Conservation (phyloP, 2,888 invertebrate species). For the Caenorhabditis sulstoni region DNA sequence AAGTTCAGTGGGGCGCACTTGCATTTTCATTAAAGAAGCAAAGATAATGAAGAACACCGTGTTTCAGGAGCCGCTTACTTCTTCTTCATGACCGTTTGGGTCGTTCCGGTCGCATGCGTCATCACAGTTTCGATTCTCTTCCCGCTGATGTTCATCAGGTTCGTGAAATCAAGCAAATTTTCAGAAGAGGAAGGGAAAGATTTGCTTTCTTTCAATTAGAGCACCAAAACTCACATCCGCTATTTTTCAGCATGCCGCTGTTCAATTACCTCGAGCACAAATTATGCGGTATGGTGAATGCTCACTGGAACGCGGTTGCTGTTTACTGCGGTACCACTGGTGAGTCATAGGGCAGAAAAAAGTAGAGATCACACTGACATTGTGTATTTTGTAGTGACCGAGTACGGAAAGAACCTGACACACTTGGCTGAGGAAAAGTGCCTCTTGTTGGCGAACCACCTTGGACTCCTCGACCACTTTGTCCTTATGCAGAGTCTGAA, state of each 20-base stretch:
- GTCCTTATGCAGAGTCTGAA: constrained; percentile 77
- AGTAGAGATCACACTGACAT: not conserved
- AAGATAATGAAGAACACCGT: not conserved
- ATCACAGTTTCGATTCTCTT: constrained; percentile 69
- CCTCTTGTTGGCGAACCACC: constrained; percentile 76
- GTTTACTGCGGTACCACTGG: constrained; percentile 71
- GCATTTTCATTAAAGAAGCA: not conserved
- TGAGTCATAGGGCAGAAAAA: not conserved
- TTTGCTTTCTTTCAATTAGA: not conserved
- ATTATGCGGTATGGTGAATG: constrained; percentile 77
- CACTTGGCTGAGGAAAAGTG: constrained; percentile 69
- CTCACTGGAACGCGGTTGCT: constrained; percentile 76
- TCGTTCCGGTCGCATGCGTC: constrained; percentile 77
- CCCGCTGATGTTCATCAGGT: constrained; percentile 75
- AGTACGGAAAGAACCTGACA: constrained; percentile 73
- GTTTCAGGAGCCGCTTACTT: constrained; percentile 74
- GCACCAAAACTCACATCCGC: constrained; percentile 11
- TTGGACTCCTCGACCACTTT: constrained; percentile 79
- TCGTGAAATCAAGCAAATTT: not conserved
- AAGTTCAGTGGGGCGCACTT: constrained; percentile 17
- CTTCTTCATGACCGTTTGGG: constrained; percentile 75
- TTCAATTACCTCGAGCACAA: constrained; percentile 76
- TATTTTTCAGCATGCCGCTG: constrained; percentile 67
- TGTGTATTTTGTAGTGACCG: constrained; percentile 61
- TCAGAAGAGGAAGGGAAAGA: not conserved